Percentiles rank a stretch among this genome's conserved stretches.
phyloP scores from a whole-genome alignment of 2,888 invertebrate species.

The Temnothorax ravouxi region DNA sequence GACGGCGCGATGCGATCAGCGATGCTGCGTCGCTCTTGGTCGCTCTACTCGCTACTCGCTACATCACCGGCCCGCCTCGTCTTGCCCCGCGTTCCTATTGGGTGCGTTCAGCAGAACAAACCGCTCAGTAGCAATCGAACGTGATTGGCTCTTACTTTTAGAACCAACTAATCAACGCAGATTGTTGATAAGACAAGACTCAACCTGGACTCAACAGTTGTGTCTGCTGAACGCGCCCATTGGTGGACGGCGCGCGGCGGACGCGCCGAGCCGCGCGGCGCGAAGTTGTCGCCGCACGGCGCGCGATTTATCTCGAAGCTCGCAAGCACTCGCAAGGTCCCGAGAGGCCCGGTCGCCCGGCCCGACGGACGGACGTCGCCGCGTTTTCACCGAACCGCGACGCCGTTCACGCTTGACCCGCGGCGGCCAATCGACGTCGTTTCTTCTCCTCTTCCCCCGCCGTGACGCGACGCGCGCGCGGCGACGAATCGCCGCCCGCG shows the following conservation, averaged over 20 bases:
- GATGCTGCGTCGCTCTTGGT: constrained; percentile 15
- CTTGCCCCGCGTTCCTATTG: neutral
- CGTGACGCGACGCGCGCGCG: neutral
- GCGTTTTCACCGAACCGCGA: constrained; percentile 10
- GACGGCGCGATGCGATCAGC: neutral
- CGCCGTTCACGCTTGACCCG: neutral
- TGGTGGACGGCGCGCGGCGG: neutral
- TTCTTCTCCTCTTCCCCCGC: neutral
- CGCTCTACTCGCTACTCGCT: neutral
- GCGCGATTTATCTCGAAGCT: constrained; percentile 25
- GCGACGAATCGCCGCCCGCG: neutral
- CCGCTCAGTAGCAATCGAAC: too few species aligned
- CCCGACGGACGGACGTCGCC: too few species aligned
- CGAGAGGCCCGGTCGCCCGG: too few species aligned
- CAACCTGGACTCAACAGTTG: too few species aligned
- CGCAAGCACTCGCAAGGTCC: too few species aligned
- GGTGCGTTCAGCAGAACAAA: too few species aligned
- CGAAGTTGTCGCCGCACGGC: constrained; percentile 5
- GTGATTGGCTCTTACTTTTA: too few species aligned
- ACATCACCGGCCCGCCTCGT: neutral
- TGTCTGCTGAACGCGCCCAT: too few species aligned
- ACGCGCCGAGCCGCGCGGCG: neutral
- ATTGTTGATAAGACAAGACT: too few species aligned
- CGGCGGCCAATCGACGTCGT: neutral
- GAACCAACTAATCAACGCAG: too few species aligned